Evolutionary conservation across 2,113 vertebrate species (phyloP).

Genomic region (Elachura formosa): DNA sequence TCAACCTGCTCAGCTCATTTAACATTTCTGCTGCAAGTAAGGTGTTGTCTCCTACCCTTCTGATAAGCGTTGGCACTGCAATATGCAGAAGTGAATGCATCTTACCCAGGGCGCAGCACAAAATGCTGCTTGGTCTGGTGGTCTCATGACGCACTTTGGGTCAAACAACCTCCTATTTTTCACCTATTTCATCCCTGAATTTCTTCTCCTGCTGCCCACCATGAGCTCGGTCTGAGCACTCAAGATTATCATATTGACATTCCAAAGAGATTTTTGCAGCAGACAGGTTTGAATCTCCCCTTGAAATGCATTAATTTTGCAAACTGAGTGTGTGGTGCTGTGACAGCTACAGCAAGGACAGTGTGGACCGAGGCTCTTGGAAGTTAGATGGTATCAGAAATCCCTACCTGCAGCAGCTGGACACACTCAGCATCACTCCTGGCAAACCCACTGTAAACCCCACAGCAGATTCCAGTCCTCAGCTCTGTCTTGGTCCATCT

Average conservation of each 20-base stretch:
- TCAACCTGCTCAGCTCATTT: not conserved
- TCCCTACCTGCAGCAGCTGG: not conserved
- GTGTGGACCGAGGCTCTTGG: not conserved
- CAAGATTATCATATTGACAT: not conserved
- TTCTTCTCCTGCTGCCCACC: not conserved
- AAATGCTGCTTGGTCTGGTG: not conserved
- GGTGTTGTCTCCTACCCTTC: not conserved
- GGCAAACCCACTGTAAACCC: not conserved
- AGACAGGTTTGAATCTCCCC: not conserved
- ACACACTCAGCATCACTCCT: not conserved
- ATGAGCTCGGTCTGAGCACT: not conserved
- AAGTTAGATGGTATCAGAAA: not conserved
- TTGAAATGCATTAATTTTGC: not conserved
- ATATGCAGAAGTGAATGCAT: not conserved
- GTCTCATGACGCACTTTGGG: not conserved
- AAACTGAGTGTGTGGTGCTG: not conserved
- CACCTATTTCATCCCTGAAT: not conserved
- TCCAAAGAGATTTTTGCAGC: not conserved
- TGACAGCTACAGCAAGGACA: not conserved
- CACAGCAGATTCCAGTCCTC: accelerated
- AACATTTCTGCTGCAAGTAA: not conserved
- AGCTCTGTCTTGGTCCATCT: not conserved
- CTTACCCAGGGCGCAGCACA: not conserved
- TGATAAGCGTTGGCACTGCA: not conserved
- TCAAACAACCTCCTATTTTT: not conserved